Percentiles rank a stretch among this genome's conserved stretches.
Conservation (phyloP, 2,797 vertebrate species). For the Sebastes paucispinis region DNA sequence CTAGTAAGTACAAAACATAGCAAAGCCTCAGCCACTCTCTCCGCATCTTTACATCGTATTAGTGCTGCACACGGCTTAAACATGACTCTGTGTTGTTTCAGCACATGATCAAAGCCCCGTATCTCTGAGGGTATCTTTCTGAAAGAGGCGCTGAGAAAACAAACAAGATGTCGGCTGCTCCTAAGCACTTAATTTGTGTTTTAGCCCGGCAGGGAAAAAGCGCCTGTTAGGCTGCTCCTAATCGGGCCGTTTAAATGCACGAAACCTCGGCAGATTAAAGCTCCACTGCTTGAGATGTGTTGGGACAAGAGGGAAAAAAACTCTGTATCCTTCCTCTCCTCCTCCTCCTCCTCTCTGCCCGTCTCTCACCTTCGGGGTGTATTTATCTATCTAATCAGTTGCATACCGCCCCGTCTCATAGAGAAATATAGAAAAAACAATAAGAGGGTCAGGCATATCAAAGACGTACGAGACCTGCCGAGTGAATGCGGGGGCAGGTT, state of each 20-base stretch:
- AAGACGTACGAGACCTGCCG: conserved; percentile 76
- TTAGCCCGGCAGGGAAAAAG: conserved; percentile 59
- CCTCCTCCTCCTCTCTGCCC: conserved; percentile 15
- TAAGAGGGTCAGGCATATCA: conserved; percentile 79
- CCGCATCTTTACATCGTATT: conserved; percentile 7
- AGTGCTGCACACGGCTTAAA: conserved; percentile 3
- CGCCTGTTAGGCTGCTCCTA: conserved; percentile 57
- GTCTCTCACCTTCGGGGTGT: conserved; percentile 67
- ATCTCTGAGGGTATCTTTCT: conserved; percentile 40
- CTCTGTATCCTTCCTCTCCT: conserved; percentile 60
- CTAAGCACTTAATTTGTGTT: conserved; percentile 68
- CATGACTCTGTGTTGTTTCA: conserved; percentile 35
- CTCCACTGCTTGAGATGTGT: conserved; percentile 70
- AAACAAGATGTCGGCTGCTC: conserved; percentile 53
- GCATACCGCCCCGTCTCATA: conserved; percentile 76
- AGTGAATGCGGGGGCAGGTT: conserved; percentile 63
- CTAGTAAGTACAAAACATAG: neutral
- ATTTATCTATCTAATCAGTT: conserved; percentile 81
- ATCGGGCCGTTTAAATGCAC: conserved; percentile 72
- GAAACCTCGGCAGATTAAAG: conserved; percentile 70
- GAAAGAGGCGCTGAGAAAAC: conserved; percentile 61
- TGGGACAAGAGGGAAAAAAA: conserved; percentile 62
- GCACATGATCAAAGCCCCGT: conserved; percentile 49
- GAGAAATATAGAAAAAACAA: conserved; percentile 80
- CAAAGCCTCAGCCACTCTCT: conserved; percentile 7